Conservation (phyloP, 2,113 vertebrate genomes). For the Tragelaphus strepsiceros region DNA sequence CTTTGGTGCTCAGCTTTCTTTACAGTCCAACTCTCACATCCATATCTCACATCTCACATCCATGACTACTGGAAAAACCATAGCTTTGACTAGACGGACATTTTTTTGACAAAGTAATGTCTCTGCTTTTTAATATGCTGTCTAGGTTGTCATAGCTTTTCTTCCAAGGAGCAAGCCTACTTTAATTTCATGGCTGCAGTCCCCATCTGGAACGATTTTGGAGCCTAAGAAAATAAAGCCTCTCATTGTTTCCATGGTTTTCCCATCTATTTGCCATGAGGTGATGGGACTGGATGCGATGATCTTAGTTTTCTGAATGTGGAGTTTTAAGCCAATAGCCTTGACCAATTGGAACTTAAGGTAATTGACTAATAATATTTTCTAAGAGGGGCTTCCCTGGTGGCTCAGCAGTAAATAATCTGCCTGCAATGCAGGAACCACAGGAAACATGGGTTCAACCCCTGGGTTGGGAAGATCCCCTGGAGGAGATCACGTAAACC, state of each 20-base stretch:
- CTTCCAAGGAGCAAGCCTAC: background rate
- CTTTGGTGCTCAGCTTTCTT: background rate
- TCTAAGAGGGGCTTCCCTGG: background rate
- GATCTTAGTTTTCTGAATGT: background rate
- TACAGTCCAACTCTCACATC: background rate
- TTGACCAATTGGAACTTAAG: background rate
- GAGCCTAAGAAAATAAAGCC: background rate
- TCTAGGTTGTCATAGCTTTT: background rate
- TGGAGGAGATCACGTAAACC: background rate
- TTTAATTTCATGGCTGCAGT: background rate
- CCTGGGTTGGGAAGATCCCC: background rate
- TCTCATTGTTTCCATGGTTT: background rate
- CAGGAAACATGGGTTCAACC: background rate
- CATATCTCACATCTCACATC: background rate
- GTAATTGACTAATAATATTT: background rate
- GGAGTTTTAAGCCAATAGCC: background rate
- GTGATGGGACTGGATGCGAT: background rate
- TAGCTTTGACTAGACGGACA: background rate
- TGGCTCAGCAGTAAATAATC: background rate
- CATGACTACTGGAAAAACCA: background rate
- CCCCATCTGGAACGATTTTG: background rate
- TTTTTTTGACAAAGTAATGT: background rate
- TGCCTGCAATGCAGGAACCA: background rate
- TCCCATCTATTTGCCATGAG: background rate
- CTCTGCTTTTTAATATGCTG: background rate